These are phyloP conservation scores for Pelobates cultripes DNA, from an alignment of 2,797 vertebrate species.

Conservation along the genomic window DNA sequence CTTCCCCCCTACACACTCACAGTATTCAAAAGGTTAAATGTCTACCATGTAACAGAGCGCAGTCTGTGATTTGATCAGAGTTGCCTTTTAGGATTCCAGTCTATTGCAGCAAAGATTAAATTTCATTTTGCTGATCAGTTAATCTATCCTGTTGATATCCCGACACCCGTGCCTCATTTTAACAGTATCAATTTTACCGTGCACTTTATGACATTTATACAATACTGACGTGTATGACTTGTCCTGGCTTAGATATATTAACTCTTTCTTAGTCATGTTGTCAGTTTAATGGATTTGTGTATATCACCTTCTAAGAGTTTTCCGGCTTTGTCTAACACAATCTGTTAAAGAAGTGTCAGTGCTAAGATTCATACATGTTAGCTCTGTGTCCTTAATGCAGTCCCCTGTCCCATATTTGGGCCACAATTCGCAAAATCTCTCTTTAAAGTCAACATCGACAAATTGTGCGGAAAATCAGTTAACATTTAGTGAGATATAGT, in stretches of 20 bases:
- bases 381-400: too few relatives aligned
- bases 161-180: constrained; percentile 3
- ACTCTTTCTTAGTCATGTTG: neutral
- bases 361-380: too few relatives aligned
- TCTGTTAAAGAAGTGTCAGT: too few relatives aligned
- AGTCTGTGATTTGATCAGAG: constrained; percentile 11
- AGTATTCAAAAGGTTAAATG: constrained; percentile 9
- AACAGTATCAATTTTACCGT: constrained; percentile 6
- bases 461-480: too few relatives aligned
- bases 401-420: too few relatives aligned
- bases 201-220: constrained; percentile 13
- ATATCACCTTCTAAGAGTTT: too few relatives aligned
- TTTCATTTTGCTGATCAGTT: constrained; percentile 23
- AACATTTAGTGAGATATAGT: too few relatives aligned
- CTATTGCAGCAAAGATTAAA: constrained; percentile 18
- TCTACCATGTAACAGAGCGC: neutral
- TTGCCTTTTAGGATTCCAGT: constrained; percentile 9
- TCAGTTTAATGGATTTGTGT: too few relatives aligned
- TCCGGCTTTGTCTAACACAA: too few relatives aligned
- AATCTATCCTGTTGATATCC: constrained; percentile 24
- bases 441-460: too few relatives aligned
- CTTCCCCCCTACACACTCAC: neutral
- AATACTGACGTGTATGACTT: neutral
- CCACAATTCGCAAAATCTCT: too few relatives aligned
- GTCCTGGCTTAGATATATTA: neutral